Evolutionary conservation across 1,140 invertebrate species (phyloP), one percentile per base, ranked within the genome.

Genomic region (Pseudomyrmex flavicornis): DNA sequence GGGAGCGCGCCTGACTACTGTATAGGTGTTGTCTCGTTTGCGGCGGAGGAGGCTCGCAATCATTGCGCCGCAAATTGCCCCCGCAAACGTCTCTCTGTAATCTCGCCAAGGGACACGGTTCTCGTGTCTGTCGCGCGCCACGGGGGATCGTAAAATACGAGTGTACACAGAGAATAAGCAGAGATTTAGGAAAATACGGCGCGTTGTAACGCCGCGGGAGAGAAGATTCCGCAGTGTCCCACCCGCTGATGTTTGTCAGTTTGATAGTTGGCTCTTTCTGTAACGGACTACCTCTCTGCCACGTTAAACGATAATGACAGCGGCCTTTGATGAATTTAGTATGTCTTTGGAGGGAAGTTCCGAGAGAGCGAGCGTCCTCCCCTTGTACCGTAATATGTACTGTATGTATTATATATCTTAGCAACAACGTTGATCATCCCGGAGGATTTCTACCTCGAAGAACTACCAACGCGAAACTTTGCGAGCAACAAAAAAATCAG

Each of bases 41-140:
- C 68, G 26, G 46, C 52, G 56, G 8, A 10, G 48, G 62, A 68
- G 72, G 61, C 59, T 86, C 59, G 13, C 63, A 83, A 87, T 87
- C 84, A 86, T 62, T 65, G 84, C 48, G 8, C 48, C 68, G 76
- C 62, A 86, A 86, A 86, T 86, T 86, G 63, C 56, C 76, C 35
- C 20, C 62, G 69, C 68, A 72, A 86, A 82, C 68, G 44, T 66
- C 63, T 13, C 68, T 35, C 84, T 83, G 48, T 77, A 77, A 77
- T 77, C 62, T 68, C 62, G 13, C 50, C 26, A 48, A 9, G 61
- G 35, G 26, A 76, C 58, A 58, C 46, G 22, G 44, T 35, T 62
- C 8, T 48, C n/a, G 46, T 46, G 61, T 76, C 22, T 66, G 48
- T 20, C 74, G 59, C 74, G 59, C 61, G 48, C 9, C 35, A 20